Conservation (phyloP, 2,797 vertebrate genomes). For the Phalloptychus januarius region DNA sequence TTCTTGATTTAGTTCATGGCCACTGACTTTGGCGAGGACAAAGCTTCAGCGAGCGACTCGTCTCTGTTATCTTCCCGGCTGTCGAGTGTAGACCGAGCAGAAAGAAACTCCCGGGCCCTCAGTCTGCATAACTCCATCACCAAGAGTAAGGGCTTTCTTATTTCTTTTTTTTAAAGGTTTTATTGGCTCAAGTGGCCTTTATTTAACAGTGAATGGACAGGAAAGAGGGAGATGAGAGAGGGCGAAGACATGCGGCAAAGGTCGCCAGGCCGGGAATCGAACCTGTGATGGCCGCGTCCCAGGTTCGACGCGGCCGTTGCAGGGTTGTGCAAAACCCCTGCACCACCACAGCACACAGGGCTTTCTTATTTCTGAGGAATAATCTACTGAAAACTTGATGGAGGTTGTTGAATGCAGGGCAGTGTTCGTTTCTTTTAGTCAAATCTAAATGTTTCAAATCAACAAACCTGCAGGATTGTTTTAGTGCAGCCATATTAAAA, state of each 20-base stretch:
- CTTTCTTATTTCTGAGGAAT: not conserved
- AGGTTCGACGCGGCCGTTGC: no score
- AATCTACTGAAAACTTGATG: not conserved
- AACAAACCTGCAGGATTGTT: not conserved
- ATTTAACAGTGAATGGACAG: no score
- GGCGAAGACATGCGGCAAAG: no score
- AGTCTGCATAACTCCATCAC: constrained; percentile 86
- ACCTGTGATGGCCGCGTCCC: no score
- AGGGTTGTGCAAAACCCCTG: no score
- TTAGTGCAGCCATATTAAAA: not conserved
- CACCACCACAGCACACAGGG: no score
- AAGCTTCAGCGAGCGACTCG: constrained; percentile 76
- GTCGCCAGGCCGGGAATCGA: no score
- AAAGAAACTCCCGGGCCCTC: constrained; percentile 84
- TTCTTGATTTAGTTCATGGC: constrained; percentile 64
- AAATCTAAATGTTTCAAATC: not conserved
- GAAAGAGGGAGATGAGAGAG: no score
- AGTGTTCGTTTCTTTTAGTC: not conserved
- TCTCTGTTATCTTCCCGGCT: constrained; percentile 54
- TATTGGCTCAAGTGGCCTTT: no score
- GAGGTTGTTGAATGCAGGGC: not conserved
- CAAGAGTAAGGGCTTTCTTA: constrained; percentile 67
- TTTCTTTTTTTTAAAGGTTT: no score
- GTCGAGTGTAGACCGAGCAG: constrained; percentile 76
- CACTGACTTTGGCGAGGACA: constrained; percentile 72